Base-by-base conservation (phyloP, 2,113 vertebrate species). In the Plectropomus leopardus region DNA sequence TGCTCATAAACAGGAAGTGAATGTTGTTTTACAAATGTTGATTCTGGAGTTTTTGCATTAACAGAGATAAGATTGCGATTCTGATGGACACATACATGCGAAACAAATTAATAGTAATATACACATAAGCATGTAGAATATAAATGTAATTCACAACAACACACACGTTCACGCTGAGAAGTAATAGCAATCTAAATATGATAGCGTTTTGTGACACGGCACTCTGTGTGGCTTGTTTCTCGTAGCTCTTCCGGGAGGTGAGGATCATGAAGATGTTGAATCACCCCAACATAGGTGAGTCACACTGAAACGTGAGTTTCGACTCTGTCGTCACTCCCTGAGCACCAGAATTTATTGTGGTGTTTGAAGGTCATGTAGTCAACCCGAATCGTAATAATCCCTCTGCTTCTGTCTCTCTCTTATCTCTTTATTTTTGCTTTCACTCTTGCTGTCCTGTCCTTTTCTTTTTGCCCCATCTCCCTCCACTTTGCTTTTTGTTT, bases 231-330 rank as follows among this genome's bases (percentile, higher is more conserved):
- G 36, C 36, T 40, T 40, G 36, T 40, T 77, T 84, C 21, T 63
- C 7, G 47, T 91, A 98, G 97, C 96, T 98, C 14, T 99, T 97
- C 91, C 95, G 97, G 45, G 97, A 98, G 93, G 97, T 99, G 82
- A 95, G 97, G 89, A 99, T 99, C 90, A 99, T 99, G 97, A 98
- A 99, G 93, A 93, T 98, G 87, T 89, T 98, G 92, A 99, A 97
- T 94, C 97, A 98, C 85, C 97, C 97, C 76, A 98, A 98, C 92
- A 98, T 98, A 94, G 97, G 97, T 99, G 92, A 98, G 96, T 87
- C 50, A 67, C 3, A 13, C 44, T 47, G 17, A 69, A 76, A 61
- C 28, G 5, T 5, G 1, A 44, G 5, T 42, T 50, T 40, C 34
- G 15, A 64, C 42, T 61, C 45, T 47, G 50, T 57, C 16, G 2